Evolutionary conservation across 2,888 invertebrate genomes (phyloP).

Genomic region (Trichogramma dendrolimi): DNA sequence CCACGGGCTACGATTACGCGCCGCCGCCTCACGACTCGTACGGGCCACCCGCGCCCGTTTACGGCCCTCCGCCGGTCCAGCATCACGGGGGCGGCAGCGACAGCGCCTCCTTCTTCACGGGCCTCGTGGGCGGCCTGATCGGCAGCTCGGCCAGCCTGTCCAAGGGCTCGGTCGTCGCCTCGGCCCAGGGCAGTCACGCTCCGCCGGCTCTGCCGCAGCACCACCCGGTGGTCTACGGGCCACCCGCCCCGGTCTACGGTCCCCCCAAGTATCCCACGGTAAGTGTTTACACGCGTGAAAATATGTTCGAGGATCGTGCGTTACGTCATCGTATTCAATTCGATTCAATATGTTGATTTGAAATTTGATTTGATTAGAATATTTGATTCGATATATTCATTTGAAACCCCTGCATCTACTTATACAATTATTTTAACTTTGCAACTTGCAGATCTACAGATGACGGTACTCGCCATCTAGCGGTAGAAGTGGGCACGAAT

Average conservation of each 20-base stretch:
- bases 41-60: neutral
- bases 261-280: conserved; percentile 17
- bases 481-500: too few species aligned
- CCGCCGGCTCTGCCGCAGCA: conserved; percentile 1
- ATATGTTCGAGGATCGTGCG: too few species aligned
- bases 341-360: neutral
- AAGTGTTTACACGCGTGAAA: neutral
- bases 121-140: conserved; percentile 45
- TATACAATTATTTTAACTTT: too few species aligned
- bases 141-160: conserved; percentile 44
- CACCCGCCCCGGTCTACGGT: conserved; percentile 15
- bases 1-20: conserved; percentile 4
- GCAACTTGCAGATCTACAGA: too few species aligned
- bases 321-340: too few species aligned
- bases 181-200: conserved; percentile 2
- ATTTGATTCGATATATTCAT: neutral
- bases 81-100: conserved; percentile 16
- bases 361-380: neutral
- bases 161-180: conserved; percentile 34
- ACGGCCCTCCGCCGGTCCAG: too few species aligned
- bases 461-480: too few species aligned
- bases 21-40: neutral
- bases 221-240: conserved; percentile 6
- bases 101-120: conserved; percentile 40
- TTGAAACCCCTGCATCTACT: too few species aligned